These are phyloP conservation scores for Eurytoma adleriae DNA, from an alignment of 2,888 invertebrate genomes.

Conservation along the genomic window DNA sequence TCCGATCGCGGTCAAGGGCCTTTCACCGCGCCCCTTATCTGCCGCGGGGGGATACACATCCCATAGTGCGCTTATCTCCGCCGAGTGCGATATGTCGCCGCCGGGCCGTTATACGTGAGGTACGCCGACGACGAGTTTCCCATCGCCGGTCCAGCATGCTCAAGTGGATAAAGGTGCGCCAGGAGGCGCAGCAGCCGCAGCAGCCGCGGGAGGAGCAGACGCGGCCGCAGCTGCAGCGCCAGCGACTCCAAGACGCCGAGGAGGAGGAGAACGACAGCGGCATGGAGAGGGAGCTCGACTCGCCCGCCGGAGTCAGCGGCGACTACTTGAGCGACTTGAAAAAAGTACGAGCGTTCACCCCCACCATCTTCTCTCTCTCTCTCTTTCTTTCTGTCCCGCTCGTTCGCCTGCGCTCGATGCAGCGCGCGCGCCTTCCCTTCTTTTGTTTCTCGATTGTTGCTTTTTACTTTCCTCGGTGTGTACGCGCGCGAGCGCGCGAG, in stretches of 20 bases:
- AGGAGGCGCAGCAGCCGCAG: slow-evolving; percentile 61
- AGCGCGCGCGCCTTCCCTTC: neutral
- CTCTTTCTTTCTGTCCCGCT: neutral
- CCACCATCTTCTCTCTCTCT: neutral
- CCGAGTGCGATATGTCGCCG: neutral
- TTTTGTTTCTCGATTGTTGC: neutral
- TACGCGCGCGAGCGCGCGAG: neutral
- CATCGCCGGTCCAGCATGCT: slow-evolving; percentile 65
- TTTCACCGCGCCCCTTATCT: slow-evolving; percentile 27
- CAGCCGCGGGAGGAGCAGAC: slow-evolving; percentile 52
- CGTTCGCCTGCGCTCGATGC: neutral
- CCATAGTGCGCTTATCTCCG: no score
- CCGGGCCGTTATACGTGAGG: neutral
- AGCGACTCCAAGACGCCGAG: slow-evolving; percentile 62
- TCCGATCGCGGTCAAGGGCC: slow-evolving; percentile 54
- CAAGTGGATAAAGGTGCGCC: slow-evolving; percentile 75
- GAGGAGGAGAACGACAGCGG: slow-evolving; percentile 72
- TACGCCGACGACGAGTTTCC: neutral
- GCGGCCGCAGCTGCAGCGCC: slow-evolving; percentile 46
- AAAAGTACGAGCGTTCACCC: slow-evolving; percentile 67
- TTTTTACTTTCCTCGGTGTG: neutral
- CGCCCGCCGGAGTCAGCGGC: slow-evolving; percentile 64
- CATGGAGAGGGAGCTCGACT: slow-evolving; percentile 72
- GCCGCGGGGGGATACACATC: neutral
- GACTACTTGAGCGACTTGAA: slow-evolving; percentile 68